Evolutionary conservation across 2,113 vertebrate species (phyloP).

Genomic region (Pomatorhinus ruficollis): DNA sequence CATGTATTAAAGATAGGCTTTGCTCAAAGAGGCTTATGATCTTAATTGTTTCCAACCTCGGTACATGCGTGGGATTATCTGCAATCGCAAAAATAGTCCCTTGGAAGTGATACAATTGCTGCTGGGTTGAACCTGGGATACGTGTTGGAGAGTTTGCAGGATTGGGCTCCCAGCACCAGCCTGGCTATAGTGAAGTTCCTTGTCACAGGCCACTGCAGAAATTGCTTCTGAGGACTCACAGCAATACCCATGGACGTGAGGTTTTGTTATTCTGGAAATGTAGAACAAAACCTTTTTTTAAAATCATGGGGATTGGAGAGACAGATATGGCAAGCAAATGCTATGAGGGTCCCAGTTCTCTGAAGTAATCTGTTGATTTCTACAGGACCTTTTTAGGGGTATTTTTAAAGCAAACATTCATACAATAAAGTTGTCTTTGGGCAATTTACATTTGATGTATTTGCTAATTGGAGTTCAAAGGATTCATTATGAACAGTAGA

Average conservation of each 20-base stretch:
- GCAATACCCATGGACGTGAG: neutral
- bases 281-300: neutral
- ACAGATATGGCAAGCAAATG: neutral
- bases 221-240: neutral
- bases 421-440: conserved; percentile 9
- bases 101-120: neutral
- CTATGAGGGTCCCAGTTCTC: neutral
- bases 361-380: neutral
- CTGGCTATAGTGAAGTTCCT: neutral
- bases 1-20: neutral
- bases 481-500: neutral
- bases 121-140: neutral
- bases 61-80: neutral
- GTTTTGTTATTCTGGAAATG: neutral
- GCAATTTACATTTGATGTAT: neutral
- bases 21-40: conserved; percentile 10
- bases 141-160: accelerated
- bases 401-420: neutral
- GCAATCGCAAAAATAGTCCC: neutral
- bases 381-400: neutral
- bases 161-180: neutral
- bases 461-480: neutral
- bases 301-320: neutral
- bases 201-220: neutral
- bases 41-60: neutral